Conservation (phyloP, 2,113 vertebrate genomes). For the Shinisaurus crocodilurus region DNA sequence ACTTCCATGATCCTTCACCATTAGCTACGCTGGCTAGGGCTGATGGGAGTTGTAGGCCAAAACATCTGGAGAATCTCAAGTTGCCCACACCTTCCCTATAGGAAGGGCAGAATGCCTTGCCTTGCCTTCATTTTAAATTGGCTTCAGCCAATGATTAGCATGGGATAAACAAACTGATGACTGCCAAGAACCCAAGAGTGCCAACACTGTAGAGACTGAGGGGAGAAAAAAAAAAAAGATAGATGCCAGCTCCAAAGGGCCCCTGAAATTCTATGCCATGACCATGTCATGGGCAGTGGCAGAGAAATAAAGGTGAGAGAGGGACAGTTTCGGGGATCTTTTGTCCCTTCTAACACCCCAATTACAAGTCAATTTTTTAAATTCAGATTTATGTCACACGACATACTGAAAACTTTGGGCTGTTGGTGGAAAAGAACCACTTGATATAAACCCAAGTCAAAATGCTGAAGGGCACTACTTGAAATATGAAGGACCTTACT, state of each 20-base stretch:
- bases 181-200: no score
- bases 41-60: no score
- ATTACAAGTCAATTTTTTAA: background rate
- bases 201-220: no score
- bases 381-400: background rate
- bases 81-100: no score
- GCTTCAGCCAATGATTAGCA: background rate
- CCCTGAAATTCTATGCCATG: background rate
- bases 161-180: background rate
- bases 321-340: background rate
- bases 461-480: background rate
- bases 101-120: no score
- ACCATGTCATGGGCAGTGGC: background rate
- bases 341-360: background rate
- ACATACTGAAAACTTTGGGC: background rate
- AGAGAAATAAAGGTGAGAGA: background rate
- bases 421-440: background rate
- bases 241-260: background rate
- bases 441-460: background rate
- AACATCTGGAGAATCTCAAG: no score
- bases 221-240: no score
- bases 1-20: no score
- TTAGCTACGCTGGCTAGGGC: no score
- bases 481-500: background rate
- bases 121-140: no score